Percentiles rank a stretch among this genome's conserved stretches.
Conservation (phyloP, 2,888 invertebrate genomes). For the Chrysomela aeneicollis region DNA sequence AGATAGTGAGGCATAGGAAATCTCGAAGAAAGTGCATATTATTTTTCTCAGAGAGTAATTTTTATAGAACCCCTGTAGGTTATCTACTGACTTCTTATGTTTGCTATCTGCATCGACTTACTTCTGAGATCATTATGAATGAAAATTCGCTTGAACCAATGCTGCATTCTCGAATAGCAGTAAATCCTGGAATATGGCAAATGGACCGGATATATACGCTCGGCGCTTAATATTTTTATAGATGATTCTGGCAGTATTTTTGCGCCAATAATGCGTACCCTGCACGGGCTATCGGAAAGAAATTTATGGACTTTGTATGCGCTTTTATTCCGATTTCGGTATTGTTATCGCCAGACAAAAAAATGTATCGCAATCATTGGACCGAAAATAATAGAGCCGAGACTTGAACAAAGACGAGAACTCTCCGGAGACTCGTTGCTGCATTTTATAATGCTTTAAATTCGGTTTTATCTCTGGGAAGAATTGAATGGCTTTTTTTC, state of each 20-base stretch:
- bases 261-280: slow-evolving; percentile 14
- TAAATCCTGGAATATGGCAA: slow-evolving; percentile 37
- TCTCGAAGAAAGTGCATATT: no score
- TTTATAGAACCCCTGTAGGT: no score
- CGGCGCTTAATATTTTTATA: slow-evolving; percentile 27
- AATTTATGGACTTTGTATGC: slow-evolving; percentile 17
- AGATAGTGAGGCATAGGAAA: no score
- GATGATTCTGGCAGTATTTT: slow-evolving; percentile 20
- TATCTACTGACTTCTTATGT: no score
- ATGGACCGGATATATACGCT: slow-evolving; percentile 31
- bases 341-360: background rate
- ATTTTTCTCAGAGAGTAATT: no score
- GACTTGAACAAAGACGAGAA: background rate
- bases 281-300: slow-evolving; percentile 6
- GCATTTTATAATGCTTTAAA: slow-evolving; percentile 5
- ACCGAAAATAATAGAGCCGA: slow-evolving; percentile 2
- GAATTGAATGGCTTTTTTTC: slow-evolving; percentile 1
- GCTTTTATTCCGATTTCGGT: slow-evolving; percentile 8
- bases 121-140: background rate
- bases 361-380: background rate
- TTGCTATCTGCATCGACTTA: background rate
- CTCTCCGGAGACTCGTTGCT: slow-evolving; percentile 1
- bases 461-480: background rate
- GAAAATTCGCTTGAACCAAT: slow-evolving; percentile 21
- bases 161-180: slow-evolving; percentile 27